Base-by-base conservation (phyloP, 2,113 vertebrate species). In the Panurus biarmicus region DNA sequence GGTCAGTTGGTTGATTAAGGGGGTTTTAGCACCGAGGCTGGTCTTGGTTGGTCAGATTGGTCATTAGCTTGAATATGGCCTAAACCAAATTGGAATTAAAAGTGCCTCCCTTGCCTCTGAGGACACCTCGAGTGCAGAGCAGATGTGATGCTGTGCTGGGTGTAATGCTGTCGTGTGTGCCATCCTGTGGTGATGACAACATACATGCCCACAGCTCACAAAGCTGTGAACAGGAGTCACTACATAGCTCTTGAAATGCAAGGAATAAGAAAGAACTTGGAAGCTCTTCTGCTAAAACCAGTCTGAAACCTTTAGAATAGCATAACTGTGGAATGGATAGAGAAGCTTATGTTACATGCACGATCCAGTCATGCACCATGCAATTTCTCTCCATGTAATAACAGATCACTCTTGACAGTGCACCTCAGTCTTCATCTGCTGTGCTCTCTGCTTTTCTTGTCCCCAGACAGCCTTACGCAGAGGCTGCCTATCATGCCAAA, bases 141-240 rank as follows among this genome's bases (percentile, higher is more conserved):
- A 23, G 45, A 45, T 23, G 58, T 7, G 50, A 47, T 22, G 57
- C 51, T 69, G 61, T 1, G 0, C 3, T n/a, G 78, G 26, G 47
- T 24, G 15, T 20, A 38, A 31, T 3, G 4, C 51, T 61, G 54
- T 42, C 74, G 76, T 0, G 0, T 1, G 1, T 47, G 66, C 64
- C 64, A 66, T 56, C 54, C 67, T 16, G 0, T 7, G 25, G 28
- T 69, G 56, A 79, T 1, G 1, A 44, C 69, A 53, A 40, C 12
- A 29, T 7, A 25, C 19, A 3, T 76, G 71, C 40, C 74, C 64
- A 20, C 45, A 58, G 73, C 42, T 88, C 69, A 26, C 53, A 60
- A 26, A 60, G 62, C 45, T 73, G 72, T 12, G 47, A 86, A 58
- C 23, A 44, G 51, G 10, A 93, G 29, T 61, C 25, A 3, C 47